Evolutionary conservation across 2,888 invertebrate species (phyloP).

Genomic region (Bellardia pandia): DNA sequence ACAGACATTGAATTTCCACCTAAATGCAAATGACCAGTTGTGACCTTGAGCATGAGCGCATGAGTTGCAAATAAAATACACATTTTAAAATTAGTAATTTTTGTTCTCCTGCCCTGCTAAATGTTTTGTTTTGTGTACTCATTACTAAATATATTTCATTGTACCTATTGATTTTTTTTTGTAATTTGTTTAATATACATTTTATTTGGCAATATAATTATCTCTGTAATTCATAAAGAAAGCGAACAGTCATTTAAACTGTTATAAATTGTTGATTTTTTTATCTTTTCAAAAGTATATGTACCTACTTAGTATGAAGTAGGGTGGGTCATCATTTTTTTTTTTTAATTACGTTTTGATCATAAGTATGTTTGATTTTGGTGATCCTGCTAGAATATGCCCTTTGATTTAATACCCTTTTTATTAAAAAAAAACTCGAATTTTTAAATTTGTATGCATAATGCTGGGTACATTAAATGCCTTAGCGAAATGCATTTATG

Average conservation of each 20-base stretch:
- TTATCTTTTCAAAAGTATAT: no score
- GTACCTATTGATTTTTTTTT: conserved; percentile 44
- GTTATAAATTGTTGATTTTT: background rate
- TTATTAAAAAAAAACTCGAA: no score
- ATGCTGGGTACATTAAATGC: no score
- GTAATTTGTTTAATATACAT: background rate
- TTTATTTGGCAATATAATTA: background rate
- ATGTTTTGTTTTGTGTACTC: conserved; percentile 13
- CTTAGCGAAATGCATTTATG: no score
- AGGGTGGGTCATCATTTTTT: no score
- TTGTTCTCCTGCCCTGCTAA: background rate
- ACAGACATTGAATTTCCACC: conserved; percentile 7
- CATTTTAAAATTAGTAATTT: conserved; percentile 7
- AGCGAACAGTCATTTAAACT: background rate
- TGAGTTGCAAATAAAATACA: conserved; percentile 70
- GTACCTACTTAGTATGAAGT: no score
- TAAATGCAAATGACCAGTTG: conserved; percentile 68
- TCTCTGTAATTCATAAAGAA: background rate
- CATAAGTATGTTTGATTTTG: no score
- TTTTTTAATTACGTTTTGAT: no score
- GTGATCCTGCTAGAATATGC: no score
- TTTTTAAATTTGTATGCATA: no score
- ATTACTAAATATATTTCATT: conserved; percentile 3
- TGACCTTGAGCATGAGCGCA: conserved; percentile 76
- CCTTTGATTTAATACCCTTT: no score